Evolutionary conservation across 2,113 vertebrate genomes (phyloP).

Genomic region (Proterorhinus semilunaris): DNA sequence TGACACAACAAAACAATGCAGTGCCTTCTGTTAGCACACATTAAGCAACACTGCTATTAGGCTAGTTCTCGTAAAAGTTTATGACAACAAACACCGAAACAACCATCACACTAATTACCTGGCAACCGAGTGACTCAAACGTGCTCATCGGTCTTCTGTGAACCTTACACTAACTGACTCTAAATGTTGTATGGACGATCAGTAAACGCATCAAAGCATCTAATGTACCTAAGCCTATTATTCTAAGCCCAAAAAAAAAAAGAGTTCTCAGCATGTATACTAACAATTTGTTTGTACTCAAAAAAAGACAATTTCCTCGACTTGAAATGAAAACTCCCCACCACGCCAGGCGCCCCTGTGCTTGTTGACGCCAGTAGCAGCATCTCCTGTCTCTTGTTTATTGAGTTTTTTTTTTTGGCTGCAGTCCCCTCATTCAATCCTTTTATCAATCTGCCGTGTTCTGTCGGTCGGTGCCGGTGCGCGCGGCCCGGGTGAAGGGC

Average conservation of each 20-base stretch:
- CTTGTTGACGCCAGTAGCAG: constrained; percentile 24
- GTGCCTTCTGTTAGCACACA: background rate
- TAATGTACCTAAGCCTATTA: no score
- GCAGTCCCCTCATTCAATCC: constrained; percentile 47
- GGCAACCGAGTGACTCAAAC: background rate
- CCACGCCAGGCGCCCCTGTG: constrained; percentile 22
- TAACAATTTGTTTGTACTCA: background rate
- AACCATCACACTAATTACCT: background rate
- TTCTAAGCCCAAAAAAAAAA: no score
- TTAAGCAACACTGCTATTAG: background rate
- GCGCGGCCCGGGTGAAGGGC: constrained; percentile 67
- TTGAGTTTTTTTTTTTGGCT: constrained; percentile 46
- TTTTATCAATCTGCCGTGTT: constrained; percentile 45
- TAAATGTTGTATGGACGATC: no score
- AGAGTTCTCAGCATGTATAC: background rate
- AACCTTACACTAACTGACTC: no score
- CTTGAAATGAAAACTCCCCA: constrained; percentile 28
- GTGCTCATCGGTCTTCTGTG: no score
- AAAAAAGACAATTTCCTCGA: background rate
- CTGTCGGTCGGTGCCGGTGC: constrained; percentile 38
- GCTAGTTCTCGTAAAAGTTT: background rate
- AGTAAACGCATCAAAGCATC: no score
- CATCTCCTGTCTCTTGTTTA: constrained; percentile 26
- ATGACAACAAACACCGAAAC: background rate
- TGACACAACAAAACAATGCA: background rate